Base-by-base conservation (phyloP, 2,797 vertebrate species). In the Lithobates pipiens region DNA sequence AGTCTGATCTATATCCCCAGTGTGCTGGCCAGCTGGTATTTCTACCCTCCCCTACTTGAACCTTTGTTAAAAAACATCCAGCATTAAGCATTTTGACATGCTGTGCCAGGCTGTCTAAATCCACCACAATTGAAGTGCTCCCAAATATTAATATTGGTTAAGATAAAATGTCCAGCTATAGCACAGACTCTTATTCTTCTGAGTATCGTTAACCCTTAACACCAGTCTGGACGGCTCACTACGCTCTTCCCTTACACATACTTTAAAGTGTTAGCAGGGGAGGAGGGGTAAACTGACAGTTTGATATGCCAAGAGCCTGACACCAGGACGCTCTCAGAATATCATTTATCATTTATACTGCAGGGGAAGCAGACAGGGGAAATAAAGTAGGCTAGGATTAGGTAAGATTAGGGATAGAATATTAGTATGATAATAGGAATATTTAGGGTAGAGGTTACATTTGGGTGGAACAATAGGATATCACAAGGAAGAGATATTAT, bases 321-420 rank as follows among this genome's bases (percentile, higher is more conserved):
- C 85, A 86, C 80, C 42, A 39, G 70, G 70, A 86, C 34, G 76
- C 85, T 74, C 61, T 68, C 76, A 63, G 85, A 86, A 86, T 86
- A 86, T 83, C 75, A 86, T 86, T 86, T 86, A 86, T 86, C 85
- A 86, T 83, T 86, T 79, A 86, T 86, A 75, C 85, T 69, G 80
- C 69, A 73, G 76, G 80, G 78, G 36, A 83, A 75, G 80, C 76
- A 86, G 80, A 77, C 68, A 39, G n/a, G 70, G 80, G 69, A 86
- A 69, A 83, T 83, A 74, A 86, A 79, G 61, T 44, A 78, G 70
- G 76, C n/a, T 68, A 69, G 80, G 76, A 86, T 86, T 83, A 83
- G 57, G 69, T 54, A 67, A 86, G 85, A 86, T 86, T 83, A 84
- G 70, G 63, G 76, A 80, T 76, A 71, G 54, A 72, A 79, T 76